Conservation (phyloP, 37 sponge, comb jelly and placozoan genomes). For the Aplysina aerophoba region DNA sequence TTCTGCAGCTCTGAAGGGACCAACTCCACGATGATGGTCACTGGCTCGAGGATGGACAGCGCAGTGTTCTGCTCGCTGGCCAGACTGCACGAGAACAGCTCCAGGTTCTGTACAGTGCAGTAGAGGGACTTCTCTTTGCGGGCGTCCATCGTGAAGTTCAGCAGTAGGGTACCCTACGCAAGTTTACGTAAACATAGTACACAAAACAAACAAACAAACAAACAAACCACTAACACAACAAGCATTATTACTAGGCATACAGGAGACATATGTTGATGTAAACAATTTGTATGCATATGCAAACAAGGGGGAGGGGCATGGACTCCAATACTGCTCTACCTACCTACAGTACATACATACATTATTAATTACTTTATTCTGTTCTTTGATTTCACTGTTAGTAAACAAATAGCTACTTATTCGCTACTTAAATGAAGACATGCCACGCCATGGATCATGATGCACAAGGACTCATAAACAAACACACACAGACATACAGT, state of each 20-base stretch:
- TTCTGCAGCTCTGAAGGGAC: conserved; percentile 34
- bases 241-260: neutral
- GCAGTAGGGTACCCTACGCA: conserved; percentile 58
- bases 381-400: no score
- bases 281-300: neutral
- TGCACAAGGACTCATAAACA: conserved; percentile 3
- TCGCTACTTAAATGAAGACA: no score
- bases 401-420: no score
- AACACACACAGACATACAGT: conserved; percentile 28
- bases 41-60: conserved; percentile 96
- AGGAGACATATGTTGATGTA: neutral
- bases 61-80: conserved; percentile 91
- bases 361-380: no score
- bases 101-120: conserved; percentile 68
- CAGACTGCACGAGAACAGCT: conserved; percentile 93
- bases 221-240: neutral
- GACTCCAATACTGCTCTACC: no score
- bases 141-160: conserved; percentile 42
- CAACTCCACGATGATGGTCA: conserved; percentile 75
- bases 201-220: neutral
- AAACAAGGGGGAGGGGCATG: no score
- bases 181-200: no score
- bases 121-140: conserved; percentile 32
- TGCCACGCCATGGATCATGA: no score
- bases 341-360: no score